Evolutionary conservation across 2,888 invertebrate genomes (phyloP).

Genomic region (Tholera decimalis): DNA sequence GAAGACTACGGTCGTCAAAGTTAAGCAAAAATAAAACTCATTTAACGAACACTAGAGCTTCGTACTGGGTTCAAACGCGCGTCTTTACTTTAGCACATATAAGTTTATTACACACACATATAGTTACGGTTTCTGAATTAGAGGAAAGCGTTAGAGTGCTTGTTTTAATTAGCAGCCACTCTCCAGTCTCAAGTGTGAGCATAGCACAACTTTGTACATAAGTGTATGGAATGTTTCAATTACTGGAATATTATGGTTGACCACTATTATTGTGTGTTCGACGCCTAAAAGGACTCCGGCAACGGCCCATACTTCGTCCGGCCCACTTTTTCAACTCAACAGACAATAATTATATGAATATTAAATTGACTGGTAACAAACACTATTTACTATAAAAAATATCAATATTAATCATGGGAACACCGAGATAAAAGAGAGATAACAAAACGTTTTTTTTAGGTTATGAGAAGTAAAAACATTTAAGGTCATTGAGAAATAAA

Average conservation of each 20-base stretch:
- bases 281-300: constrained; percentile 21
- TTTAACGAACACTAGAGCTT: constrained; percentile 44
- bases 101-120: constrained; percentile 53
- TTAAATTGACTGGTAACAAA: too few relatives aligned
- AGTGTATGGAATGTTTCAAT: constrained; percentile 52
- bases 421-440: too few relatives aligned
- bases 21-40: constrained; percentile 59
- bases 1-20: constrained; percentile 49
- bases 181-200: constrained; percentile 55
- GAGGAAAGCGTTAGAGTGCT: constrained; percentile 60
- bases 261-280: constrained; percentile 36
- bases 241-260: constrained; percentile 42
- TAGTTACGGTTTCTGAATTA: constrained; percentile 58
- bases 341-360: too few relatives aligned
- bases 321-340: too few relatives aligned
- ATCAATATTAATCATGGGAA: too few relatives aligned
- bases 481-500: too few relatives aligned
- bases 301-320: too few relatives aligned
- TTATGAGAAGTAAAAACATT: too few relatives aligned
- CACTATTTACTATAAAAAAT: too few relatives aligned
- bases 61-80: constrained; percentile 47
- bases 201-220: constrained; percentile 53
- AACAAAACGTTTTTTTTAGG: too few relatives aligned
- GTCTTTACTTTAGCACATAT: constrained; percentile 57
- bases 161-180: constrained; percentile 65